These are phyloP conservation scores for Neomonachus schauinslandi DNA, from an alignment of 2,113 vertebrate genomes.

Conservation along the genomic window DNA sequence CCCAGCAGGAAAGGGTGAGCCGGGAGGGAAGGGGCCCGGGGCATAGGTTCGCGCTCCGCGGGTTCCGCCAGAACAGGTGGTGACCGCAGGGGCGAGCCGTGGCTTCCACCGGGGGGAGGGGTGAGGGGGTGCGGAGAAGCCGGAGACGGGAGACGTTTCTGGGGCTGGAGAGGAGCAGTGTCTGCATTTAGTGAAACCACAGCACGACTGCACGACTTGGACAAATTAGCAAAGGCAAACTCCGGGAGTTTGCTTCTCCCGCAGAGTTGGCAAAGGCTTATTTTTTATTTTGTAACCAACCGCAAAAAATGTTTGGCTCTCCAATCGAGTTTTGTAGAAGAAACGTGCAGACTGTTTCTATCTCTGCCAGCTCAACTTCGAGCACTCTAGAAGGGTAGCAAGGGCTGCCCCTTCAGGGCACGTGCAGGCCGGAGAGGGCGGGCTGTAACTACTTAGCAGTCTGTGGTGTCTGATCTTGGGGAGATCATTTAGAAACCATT, in stretches of 20 bases:
- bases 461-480: neutral
- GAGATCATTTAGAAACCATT: neutral
- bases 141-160: neutral
- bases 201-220: conserved; percentile 47
- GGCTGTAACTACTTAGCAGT: neutral
- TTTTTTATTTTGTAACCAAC: conserved; percentile 1
- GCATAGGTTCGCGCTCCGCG: neutral
- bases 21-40: neutral
- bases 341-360: neutral
- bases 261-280: neutral
- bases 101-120: neutral
- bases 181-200: neutral
- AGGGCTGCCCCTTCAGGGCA: neutral
- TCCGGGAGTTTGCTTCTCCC: conserved; percentile 43
- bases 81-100: neutral
- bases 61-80: neutral
- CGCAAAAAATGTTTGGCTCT: conserved; percentile 5
- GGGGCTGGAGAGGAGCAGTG: neutral
- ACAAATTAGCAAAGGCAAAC: conserved; percentile 18
- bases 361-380: neutral
- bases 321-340: neutral
- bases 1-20: neutral
- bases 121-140: neutral
- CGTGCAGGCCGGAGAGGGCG: neutral
- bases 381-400: neutral